Base-by-base conservation (phyloP, 2,113 vertebrate species). In the Trachemys scripta region DNA sequence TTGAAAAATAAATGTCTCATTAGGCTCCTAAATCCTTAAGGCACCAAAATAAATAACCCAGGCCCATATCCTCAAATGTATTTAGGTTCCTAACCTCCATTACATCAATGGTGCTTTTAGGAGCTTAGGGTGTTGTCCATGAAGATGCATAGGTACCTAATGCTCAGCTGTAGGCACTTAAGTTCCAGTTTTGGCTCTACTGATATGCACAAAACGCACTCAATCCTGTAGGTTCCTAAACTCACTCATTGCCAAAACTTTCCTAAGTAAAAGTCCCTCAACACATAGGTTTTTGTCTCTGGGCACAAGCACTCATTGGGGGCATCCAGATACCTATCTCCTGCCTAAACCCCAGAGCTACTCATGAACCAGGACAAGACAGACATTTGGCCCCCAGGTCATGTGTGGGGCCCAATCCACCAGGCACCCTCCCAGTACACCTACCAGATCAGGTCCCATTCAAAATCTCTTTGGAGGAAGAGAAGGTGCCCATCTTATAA, bases 31-130 rank as follows among this genome's bases (percentile, higher is more conserved):
- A 29, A 19, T 94, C 54, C 6, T 80, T 19, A 85, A 93, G 90
- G 57, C 38, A 87, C n/a, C 38, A 91, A 69, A 50, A 91, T 87
- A 95, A 95, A 94, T 88, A 96, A 91, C 12, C 42, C 6, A 25
- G 19, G 19, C 14, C 16, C 14, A 10, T 72, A 8, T 38, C n/a
- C 35, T 38, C 65, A 38, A 22, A 72, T 38, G 19, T n/a, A n/a
- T 20, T 72, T 72, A 72, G n/a, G 19, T 10, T n/a, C n/a, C n/a
- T 72, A n/a, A 72, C 35, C 16, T 72, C 17, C 5, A 72, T 72
- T 38, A 72, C 35, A 72, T 72, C 17, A 72, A 38, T 72, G n/a
- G 8, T 72, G 65, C 13, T 38, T 22, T 72, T 35, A 35, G 62
- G 31, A 69, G n/a, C 14, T 8, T 35, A 17, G 62, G 16, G 35